Conservation (phyloP, 1,140 invertebrate genomes). For the Idris sp. region DNA sequence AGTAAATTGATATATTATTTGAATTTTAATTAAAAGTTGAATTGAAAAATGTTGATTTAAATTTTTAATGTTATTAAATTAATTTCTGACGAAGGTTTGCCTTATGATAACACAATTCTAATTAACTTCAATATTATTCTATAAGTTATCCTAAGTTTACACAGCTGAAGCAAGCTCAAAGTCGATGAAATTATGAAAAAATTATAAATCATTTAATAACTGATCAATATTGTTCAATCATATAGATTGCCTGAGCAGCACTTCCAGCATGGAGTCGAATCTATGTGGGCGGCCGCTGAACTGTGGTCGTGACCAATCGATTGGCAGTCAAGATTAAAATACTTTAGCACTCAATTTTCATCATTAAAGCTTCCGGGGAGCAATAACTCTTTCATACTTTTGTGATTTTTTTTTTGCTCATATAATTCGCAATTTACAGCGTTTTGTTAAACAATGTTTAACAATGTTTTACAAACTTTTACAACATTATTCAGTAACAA, state of each 20-base stretch:
- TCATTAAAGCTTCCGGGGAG: conserved; percentile 55
- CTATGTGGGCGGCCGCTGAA: conserved; percentile 65
- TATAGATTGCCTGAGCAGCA: conserved; percentile 51
- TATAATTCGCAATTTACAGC: too few species aligned
- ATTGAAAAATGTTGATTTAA: too few species aligned
- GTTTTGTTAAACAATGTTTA: too few species aligned
- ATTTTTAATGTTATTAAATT: too few species aligned
- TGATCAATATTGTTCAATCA: conserved; percentile 61
- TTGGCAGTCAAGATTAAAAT: conserved; percentile 68
- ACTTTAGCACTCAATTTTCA: conserved; percentile 69
- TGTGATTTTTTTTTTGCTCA: not conserved
- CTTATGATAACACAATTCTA: not conserved
- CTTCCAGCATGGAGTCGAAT: conserved; percentile 54
- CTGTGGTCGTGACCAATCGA: conserved; percentile 69
- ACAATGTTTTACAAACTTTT: too few species aligned
- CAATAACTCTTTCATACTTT: conserved; percentile 45
- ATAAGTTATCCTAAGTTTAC: conserved; percentile 17
- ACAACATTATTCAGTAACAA: too few species aligned
- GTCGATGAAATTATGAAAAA: conserved; percentile 55
- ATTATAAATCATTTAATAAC: conserved; percentile 61
- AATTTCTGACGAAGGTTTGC: too few species aligned
- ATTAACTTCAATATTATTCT: conserved; percentile 13
- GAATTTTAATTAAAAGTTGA: too few species aligned
- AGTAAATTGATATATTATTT: too few species aligned
- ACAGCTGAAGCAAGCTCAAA: conserved; percentile 22